phyloP scores from a whole-genome alignment of 2,888 invertebrate genomes.

The Trachelus troglodyta region DNA sequence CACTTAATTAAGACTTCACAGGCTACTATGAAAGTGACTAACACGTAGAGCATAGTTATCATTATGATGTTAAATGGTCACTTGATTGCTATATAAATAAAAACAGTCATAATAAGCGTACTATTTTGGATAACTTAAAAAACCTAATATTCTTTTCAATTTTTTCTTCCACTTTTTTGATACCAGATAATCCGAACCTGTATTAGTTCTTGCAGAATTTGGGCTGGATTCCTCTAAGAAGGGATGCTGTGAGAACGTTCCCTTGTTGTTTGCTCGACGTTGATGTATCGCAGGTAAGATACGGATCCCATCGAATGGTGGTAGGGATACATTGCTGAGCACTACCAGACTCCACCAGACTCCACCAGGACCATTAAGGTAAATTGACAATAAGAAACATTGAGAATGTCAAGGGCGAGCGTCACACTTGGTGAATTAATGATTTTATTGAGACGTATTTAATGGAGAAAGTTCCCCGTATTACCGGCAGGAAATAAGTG shows the following conservation, averaged over 20 bases:
- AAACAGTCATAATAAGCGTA: too few species aligned
- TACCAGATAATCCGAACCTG: not conserved
- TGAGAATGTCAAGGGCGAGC: slow-evolving; percentile 15
- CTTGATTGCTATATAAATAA: too few species aligned
- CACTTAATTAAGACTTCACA: too few species aligned
- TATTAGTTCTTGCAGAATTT: slow-evolving; percentile 19
- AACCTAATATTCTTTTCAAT: too few species aligned
- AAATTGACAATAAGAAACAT: slow-evolving; percentile 24
- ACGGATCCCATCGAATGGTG: slow-evolving; percentile 15
- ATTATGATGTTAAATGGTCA: too few species aligned
- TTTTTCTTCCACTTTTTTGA: too few species aligned
- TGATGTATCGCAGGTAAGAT: slow-evolving; percentile 24
- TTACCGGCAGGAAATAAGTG: slow-evolving; percentile 20
- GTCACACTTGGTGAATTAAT: slow-evolving; percentile 17
- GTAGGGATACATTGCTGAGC: not conserved
- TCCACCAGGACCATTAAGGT: slow-evolving; percentile 19
- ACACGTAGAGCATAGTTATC: too few species aligned
- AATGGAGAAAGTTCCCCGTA: slow-evolving; percentile 21
- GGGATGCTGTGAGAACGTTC: slow-evolving; percentile 5
- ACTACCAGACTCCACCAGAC: slow-evolving; percentile 16
- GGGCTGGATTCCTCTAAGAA: slow-evolving; percentile 12
- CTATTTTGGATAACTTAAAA: too few species aligned
- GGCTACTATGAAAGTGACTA: too few species aligned
- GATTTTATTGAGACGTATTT: slow-evolving; percentile 24
- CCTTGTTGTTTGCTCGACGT: slow-evolving; percentile 15